Percentiles rank a stretch among this genome's conserved stretches.
These are phyloP conservation scores for Numida meleagris DNA, from an alignment of 2,113 vertebrate species.

Conservation along the genomic window DNA sequence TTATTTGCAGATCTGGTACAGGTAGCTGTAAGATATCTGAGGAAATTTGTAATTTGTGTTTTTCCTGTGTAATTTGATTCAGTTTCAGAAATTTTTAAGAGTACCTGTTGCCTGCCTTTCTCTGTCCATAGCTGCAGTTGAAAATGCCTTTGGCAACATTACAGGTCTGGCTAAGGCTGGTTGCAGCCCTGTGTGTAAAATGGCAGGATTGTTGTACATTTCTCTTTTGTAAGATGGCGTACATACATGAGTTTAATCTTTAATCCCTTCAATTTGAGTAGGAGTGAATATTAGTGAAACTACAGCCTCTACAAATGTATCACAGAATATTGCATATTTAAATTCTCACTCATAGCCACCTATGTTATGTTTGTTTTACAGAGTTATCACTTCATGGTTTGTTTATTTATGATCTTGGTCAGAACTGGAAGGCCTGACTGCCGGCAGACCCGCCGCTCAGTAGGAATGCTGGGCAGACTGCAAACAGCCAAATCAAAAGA, in stretches of 20 bases:
- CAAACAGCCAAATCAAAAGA: not conserved
- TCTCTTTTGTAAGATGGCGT: not conserved
- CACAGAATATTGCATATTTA: not conserved
- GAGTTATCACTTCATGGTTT: not conserved
- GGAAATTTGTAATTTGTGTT: not conserved
- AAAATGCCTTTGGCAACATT: not conserved
- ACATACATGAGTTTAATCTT: not conserved
- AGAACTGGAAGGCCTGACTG: not conserved
- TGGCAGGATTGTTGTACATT: not conserved
- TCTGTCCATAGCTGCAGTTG: not conserved
- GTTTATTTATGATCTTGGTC: not conserved
- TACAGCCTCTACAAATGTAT: not conserved
- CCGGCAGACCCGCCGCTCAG: not conserved
- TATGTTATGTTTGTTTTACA: not conserved
- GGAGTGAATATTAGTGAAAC: not conserved
- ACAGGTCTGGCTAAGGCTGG: not conserved
- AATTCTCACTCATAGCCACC: not conserved
- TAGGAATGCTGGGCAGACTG: not conserved
- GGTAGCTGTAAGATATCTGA: not conserved
- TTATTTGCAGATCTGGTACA: not conserved
- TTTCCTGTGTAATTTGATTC: not conserved
- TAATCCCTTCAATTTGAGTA: not conserved
- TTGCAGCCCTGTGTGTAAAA: not conserved
- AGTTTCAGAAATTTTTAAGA: not conserved
- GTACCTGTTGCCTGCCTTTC: not conserved